Base-by-base conservation (phyloP, 2,113 vertebrate species). In the Misgurnus mizolepis region DNA sequence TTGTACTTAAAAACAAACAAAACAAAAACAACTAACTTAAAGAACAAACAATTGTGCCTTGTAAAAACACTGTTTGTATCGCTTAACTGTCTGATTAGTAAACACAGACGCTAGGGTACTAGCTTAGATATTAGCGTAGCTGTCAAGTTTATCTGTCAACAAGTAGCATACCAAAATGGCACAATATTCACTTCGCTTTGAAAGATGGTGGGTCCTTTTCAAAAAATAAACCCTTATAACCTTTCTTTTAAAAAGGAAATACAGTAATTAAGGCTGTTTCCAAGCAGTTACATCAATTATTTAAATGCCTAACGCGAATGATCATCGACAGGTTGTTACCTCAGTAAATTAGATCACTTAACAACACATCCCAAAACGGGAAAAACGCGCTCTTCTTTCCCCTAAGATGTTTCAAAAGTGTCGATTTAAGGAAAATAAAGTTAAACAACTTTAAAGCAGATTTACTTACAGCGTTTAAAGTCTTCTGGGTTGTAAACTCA, bases 401-500 rank as follows among this genome's bases (percentile, higher is more conserved):
- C 41, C 8, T 17, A 49, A 49, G 10, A 5, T 27, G 7, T 39
- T 49, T n/a, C 12, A 43, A 4, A 45, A 6, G 1, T 10, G 5
- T 9, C 55, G 7, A 14, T 8, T 3, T 10, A 10, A 49, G 0
- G 17, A 0, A 45, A 27, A 3, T 22, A 22, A 45, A 40, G 43
- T 47, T 8, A 53, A 58, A 14, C 17, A 58, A 15, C 39, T 55
- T 71, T 6, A 18, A 50, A 58, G 6, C 5, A 47, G 49, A 53
- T 47, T 9, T 53, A 77, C 75, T 77, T 77, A 77, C 75, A 14
- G 47, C 27, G 61, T 66, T 66, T 14, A 66, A 77, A 75, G 58
- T 34, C 6, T 47, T 18, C 45, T 34, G 2, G 27, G 11, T 4
- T 66, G 15, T 12, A 27, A 66, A 14, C 9, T 27, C 62, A 40